Base-by-base conservation (phyloP, 1,140 invertebrate species). In the Goniozus legneri region DNA sequence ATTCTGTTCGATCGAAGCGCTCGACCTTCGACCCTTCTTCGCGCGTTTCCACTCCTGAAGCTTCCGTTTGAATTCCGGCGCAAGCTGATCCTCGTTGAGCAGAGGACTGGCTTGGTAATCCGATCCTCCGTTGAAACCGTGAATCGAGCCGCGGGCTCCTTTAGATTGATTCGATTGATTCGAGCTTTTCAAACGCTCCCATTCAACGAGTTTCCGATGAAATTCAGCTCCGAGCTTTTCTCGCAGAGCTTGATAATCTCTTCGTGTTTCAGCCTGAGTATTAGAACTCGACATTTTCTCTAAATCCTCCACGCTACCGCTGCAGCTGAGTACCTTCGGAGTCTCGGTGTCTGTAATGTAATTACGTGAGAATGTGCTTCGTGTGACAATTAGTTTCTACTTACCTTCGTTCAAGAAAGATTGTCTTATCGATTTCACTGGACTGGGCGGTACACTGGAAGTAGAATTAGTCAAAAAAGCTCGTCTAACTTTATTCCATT, bases 21-120 rank as follows among this genome's bases (percentile, higher is more conserved):
- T 73, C 62, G 50, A 66, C 58, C 36, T 41, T 41, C 65, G 66
- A 12, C 68, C 72, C 15, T 84, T 84, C 59, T 87, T 88, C 57
- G 85, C 83, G n/a, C 85, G 81, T 57, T 91, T 84, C 89, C 89
- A 92, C 62, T 92, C 89, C 52, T 86, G 81, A 1, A 92, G 71
- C 66, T 92, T 92, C 69, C 89, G 89, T 30, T 83, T 80, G 65
- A 91, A 91, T 49, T 89, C 86, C 1, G 84, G 80, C 2, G 86
- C 84, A 3, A 89, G 63, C 56, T 86, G 81, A 34, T 87, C 84
- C 53, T 88, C 84, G 21, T 72, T 60, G 10, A 75, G 47, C 19
- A 71, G 68, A 18, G 61, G 50, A n/a, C n/a, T n/a, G n/a, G n/a
- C n/a, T n/a, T n/a, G n/a, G n/a, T n/a, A n/a, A n/a, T n/a, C n/a